These are phyloP conservation scores for Amphilophus citrinellus DNA, from an alignment of 2,113 vertebrate species.

Conservation along the genomic window DNA sequence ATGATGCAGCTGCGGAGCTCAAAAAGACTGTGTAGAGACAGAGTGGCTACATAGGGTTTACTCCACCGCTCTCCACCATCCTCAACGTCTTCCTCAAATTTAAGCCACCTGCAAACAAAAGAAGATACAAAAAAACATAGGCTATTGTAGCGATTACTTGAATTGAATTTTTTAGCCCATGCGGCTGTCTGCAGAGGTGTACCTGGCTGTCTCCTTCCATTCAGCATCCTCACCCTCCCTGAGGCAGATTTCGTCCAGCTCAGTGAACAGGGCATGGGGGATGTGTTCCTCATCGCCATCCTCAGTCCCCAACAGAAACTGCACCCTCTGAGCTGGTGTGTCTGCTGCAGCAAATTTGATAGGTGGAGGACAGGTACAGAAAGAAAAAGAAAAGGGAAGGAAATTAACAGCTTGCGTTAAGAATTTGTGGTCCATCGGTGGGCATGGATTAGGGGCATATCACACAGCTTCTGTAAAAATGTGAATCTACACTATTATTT, in stretches of 20 bases:
- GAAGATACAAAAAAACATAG: background rate
- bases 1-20: conserved; percentile 98
- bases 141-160: background rate
- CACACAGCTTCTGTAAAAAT: background rate
- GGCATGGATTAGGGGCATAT: background rate
- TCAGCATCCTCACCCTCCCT: conserved; percentile 96
- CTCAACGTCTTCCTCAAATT: conserved; percentile 99
- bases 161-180: background rate
- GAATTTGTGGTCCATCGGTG: background rate
- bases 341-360: conserved; percentile 75
- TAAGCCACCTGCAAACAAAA: conserved; percentile 88
- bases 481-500: background rate
- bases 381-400: background rate
- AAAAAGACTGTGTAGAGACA: conserved; percentile 96
- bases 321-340: conserved; percentile 97
- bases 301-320: conserved; percentile 97
- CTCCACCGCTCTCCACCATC: conserved; percentile 98
- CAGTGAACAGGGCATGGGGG: conserved; percentile 97
- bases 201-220: conserved; percentile 99
- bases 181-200: background rate
- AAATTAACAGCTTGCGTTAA: background rate
- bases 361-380: background rate
- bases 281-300: conserved; percentile 98
- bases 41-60: conserved; percentile 96
- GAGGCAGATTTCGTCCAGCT: conserved; percentile 98